Evolutionary conservation across 2,113 vertebrate species (phyloP).

Genomic region (Leptobrachium ailaonicum): DNA sequence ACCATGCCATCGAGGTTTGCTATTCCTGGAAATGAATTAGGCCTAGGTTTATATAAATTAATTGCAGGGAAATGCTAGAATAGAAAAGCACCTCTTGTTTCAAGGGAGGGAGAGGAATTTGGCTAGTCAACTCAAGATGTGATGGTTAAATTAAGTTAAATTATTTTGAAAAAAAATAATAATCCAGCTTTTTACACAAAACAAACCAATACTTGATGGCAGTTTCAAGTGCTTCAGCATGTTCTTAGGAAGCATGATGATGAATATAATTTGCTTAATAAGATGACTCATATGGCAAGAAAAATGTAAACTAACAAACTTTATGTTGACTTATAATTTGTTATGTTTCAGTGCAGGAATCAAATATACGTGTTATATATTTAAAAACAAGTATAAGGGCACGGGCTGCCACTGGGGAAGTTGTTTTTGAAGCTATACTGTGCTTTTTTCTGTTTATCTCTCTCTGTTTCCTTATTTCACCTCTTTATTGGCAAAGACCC

Average conservation of each 20-base stretch:
- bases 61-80: conserved; percentile 30
- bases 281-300: conserved; percentile 11
- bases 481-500: too few relatives aligned
- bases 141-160: conserved; percentile 1
- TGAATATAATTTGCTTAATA: conserved; percentile 18
- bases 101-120: background rate
- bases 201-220: background rate
- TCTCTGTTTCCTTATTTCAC: too few relatives aligned
- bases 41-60: conserved; percentile 40
- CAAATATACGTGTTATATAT: too few relatives aligned
- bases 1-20: conserved; percentile 24
- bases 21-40: conserved; percentile 42
- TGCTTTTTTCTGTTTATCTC: too few relatives aligned
- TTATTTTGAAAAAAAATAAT: conserved; percentile 24
- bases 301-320: background rate
- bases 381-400: too few relatives aligned
- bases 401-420: too few relatives aligned
- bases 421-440: too few relatives aligned
- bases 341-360: too few relatives aligned
- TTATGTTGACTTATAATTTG: too few relatives aligned
- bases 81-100: background rate
- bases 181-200: background rate
- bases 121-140: background rate
- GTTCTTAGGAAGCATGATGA: background rate
- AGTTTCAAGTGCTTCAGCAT: background rate